phyloP scores from a whole-genome alignment of 1,140 invertebrate species.

The Euura saliciscinereae region DNA sequence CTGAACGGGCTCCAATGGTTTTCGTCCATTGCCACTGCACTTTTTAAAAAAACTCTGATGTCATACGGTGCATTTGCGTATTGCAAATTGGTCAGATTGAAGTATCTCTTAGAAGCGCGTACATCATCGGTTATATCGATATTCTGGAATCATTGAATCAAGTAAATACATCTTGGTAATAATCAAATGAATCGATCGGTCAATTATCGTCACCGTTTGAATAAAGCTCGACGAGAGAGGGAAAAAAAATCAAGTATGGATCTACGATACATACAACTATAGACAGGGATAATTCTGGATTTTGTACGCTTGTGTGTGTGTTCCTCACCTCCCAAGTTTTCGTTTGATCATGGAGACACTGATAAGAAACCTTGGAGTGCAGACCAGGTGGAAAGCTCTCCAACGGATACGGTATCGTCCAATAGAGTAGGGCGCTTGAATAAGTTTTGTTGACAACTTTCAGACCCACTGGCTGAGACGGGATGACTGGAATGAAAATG shows the following conservation, averaged over 20 bases:
- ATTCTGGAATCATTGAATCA: neutral
- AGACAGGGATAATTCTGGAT: neutral
- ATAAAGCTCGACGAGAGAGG: no score
- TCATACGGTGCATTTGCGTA: constrained; percentile 67
- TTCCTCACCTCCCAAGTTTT: constrained; percentile 62
- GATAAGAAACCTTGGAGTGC: constrained; percentile 67
- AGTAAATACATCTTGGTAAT: neutral
- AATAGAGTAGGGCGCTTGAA: constrained; percentile 64
- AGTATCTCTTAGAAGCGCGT: neutral
- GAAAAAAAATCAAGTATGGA: no score
- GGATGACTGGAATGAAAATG: constrained; percentile 59
- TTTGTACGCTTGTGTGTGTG: neutral
- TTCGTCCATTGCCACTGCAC: constrained; percentile 48
- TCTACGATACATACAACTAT: neutral
- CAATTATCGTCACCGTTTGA: neutral
- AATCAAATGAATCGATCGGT: neutral
- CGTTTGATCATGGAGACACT: constrained; percentile 63
- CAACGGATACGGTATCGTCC: constrained; percentile 66
- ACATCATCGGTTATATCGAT: neutral
- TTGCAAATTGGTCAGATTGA: constrained; percentile 57
- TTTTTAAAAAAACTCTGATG: constrained; percentile 62
- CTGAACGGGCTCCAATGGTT: constrained; percentile 64
- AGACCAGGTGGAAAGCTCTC: constrained; percentile 65
- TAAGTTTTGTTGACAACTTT: constrained; percentile 61
- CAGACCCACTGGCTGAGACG: constrained; percentile 64